These are phyloP conservation scores for Callionymus lyra DNA, from an alignment of 2,113 vertebrate genomes.

Conservation along the genomic window DNA sequence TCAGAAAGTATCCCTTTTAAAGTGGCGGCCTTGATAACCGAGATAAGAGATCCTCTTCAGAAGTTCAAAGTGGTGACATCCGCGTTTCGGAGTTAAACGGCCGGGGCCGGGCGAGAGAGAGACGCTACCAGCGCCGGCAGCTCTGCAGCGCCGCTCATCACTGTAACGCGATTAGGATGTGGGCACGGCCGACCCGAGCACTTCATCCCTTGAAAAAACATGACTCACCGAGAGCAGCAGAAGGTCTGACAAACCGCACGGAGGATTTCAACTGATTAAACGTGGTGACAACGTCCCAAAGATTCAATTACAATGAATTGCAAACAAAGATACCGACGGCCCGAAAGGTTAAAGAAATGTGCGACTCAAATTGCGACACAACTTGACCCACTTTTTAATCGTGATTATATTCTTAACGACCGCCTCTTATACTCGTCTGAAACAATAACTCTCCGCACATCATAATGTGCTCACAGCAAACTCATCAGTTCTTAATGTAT, in stretches of 20 bases:
- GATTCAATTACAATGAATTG: too few species aligned
- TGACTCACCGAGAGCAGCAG: not conserved
- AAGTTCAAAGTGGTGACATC: slow-evolving; percentile 37
- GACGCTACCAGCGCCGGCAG: slow-evolving; percentile 3
- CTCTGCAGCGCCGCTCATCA: slow-evolving; percentile 10
- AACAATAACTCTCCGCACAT: too few species aligned
- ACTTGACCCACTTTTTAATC: too few species aligned
- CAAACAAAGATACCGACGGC: too few species aligned
- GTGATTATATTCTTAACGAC: too few species aligned
- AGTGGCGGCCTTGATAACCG: slow-evolving; percentile 26
- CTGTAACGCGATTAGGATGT: slow-evolving; percentile 15
- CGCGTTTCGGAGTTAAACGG: slow-evolving; percentile 35
- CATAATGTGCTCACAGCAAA: too few species aligned
- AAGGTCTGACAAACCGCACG: not conserved
- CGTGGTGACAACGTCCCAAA: too few species aligned
- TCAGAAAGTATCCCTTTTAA: slow-evolving; percentile 19
- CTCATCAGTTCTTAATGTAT: too few species aligned
- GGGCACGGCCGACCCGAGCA: slow-evolving; percentile 4
- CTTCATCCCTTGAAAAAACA: slow-evolving; percentile 1
- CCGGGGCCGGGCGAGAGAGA: slow-evolving; percentile 21
- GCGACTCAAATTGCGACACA: too few species aligned
- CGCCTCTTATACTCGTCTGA: too few species aligned
- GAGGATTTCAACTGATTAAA: too few species aligned
- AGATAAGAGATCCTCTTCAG: slow-evolving; percentile 31
- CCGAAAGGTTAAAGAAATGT: too few species aligned